These are phyloP conservation scores for Eubasilissa splendida DNA, from an alignment of 2,888 invertebrate genomes.

Conservation along the genomic window DNA sequence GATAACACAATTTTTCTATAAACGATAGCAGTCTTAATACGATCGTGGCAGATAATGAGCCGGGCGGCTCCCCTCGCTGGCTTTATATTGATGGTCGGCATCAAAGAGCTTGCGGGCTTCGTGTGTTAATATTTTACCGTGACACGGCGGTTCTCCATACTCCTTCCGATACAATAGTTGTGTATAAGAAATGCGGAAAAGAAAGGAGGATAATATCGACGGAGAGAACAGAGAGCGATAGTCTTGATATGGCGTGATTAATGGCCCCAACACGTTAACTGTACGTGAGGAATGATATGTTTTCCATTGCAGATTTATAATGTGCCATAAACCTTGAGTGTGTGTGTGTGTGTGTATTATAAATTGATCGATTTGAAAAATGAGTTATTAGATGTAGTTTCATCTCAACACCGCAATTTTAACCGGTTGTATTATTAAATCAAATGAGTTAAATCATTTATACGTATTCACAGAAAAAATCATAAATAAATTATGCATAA, in stretches of 20 bases:
- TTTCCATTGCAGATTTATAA: constrained; percentile 46
- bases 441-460: too few species aligned
- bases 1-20: too few species aligned
- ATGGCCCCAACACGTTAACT: constrained; percentile 36
- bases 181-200: constrained; percentile 44
- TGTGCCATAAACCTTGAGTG: constrained; percentile 38
- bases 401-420: too few species aligned
- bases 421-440: too few species aligned
- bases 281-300: constrained; percentile 49
- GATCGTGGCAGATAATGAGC: background rate
- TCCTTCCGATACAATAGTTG: constrained; percentile 25
- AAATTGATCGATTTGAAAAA: constrained; percentile 11
- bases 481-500: too few species aligned
- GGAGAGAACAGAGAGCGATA: constrained; percentile 24
- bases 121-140: constrained; percentile 51
- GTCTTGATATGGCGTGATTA: constrained; percentile 39
- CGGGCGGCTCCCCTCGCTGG: background rate
- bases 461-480: too few species aligned
- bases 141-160: constrained; percentile 43
- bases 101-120: constrained; percentile 2
- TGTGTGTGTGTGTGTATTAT: constrained; percentile 7
- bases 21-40: background rate
- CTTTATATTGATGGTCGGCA: background rate
- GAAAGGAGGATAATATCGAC: constrained; percentile 35
- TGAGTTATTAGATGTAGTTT: too few species aligned